These are phyloP conservation scores for Lepeophtheirus nordmannii DNA, from an alignment of 2,888 invertebrate species.

Conservation along the genomic window DNA sequence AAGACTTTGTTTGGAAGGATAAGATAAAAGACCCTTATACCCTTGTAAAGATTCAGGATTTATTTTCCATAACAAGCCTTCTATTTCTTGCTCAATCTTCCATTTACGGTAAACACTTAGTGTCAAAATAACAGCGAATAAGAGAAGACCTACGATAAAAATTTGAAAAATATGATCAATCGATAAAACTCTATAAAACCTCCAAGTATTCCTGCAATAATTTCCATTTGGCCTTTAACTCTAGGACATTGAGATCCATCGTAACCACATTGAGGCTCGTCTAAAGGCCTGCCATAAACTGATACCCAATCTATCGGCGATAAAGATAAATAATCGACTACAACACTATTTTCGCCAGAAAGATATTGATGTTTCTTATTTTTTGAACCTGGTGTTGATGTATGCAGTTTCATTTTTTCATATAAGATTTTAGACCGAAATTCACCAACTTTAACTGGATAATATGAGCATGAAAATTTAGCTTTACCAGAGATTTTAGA, in stretches of 20 bases:
- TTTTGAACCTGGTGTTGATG: background rate
- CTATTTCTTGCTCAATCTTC: conserved; percentile 97
- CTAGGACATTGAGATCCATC: conserved; percentile 32
- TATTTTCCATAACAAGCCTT: conserved; percentile 91
- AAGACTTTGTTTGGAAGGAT: conserved; percentile 14
- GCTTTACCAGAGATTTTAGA: conserved; percentile 13
- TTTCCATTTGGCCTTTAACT: conserved; percentile 32
- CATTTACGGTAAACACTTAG: conserved; percentile 84
- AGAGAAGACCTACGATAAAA: conserved; percentile 44
- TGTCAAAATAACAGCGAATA: conserved; percentile 68
- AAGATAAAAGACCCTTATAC: conserved; percentile 8
- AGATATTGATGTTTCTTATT: background rate
- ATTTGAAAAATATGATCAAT: background rate
- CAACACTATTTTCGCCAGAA: background rate
- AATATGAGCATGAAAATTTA: conserved; percentile 45
- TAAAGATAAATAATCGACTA: background rate
- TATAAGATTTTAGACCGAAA: conserved; percentile 28
- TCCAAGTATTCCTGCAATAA: conserved; percentile 63
- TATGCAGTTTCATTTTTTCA: background rate
- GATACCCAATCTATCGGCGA: conserved; percentile 56
- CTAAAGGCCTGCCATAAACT: conserved; percentile 61
- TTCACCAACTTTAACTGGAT: conserved; percentile 56
- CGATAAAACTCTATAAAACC: background rate
- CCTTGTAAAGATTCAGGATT: conserved; percentile 40
- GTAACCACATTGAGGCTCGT: conserved; percentile 89